Base-by-base conservation (phyloP, 2,797 vertebrate genomes). In the Glossophaga mutica region DNA sequence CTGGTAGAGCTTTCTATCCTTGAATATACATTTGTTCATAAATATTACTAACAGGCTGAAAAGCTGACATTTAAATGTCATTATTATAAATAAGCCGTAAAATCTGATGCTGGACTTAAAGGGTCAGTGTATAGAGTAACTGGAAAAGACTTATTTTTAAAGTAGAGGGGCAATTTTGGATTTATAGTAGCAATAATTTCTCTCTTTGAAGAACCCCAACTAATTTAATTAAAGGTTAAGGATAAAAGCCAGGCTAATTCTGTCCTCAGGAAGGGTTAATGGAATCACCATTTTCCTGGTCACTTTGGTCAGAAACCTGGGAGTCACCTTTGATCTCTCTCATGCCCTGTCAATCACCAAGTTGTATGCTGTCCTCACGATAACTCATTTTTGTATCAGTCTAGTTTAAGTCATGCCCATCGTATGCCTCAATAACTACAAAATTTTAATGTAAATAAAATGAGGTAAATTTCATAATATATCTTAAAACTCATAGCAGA, bases 51-150 rank as follows among this genome's bases (percentile, higher is more conserved):
- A 65, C 22, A 92, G 62, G 46, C 73, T 70, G 73, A 81, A 91
- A 90, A 93, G 2, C 73, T 97, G 90, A 22, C 90, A 96, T 97
- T 96, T 98, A 97, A 97, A 95, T 96, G 91, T 93, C 95, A 96
- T 93, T 86, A 71, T 84, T 97, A 96, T 95, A 95, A 97, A 96
- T 97, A 96, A 97, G 94, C 55, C 85, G 57, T 94, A 94, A 94
- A 93, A 90, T 88, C 48, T 48, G 44, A 73, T 88, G 57, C 18
- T 24, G 94, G 85, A 90, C 59, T 90, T 93, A 37, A 95, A 87
- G 74, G 78, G 86, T 92, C 65, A 95, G 0, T 81, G 11, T 88
- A 50, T 10, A 22, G 24, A 96, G 55, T 37, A 90, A 85, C 29
- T 90, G 2, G 57, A 32, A 44, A 91, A 84, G 50, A 83, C 86